These are phyloP conservation scores for Embiotoca jacksoni DNA, from an alignment of 2,113 vertebrate species.

Conservation along the genomic window DNA sequence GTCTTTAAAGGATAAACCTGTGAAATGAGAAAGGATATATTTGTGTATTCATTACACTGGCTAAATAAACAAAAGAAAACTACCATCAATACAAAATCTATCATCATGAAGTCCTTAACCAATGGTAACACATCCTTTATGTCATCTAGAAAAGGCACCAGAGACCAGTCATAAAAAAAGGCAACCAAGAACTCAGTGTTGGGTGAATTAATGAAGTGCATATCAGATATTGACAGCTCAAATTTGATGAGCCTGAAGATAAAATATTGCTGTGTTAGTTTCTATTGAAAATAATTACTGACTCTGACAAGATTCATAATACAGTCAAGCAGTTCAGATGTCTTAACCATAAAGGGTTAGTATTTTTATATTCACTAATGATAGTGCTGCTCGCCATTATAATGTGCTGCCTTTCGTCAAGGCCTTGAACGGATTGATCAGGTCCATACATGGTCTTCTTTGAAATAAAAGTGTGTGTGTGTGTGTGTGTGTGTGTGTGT, in stretches of 20 bases:
- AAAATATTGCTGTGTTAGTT: not conserved
- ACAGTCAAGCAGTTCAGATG: not conserved
- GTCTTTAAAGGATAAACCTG: no score
- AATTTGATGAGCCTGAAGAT: not conserved
- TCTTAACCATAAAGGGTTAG: not conserved
- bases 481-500: conserved; percentile 2
- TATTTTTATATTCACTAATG: conserved; percentile 7
- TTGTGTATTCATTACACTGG: no score
- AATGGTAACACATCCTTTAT: no score
- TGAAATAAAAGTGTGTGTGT: conserved; percentile 9
- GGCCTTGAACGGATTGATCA: conserved; percentile 25
- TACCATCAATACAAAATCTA: no score
- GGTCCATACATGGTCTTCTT: conserved; percentile 58
- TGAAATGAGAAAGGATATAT: no score
- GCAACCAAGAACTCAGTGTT: no score
- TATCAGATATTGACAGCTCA: no score
- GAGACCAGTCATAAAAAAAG: no score
- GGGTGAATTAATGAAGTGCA: no score
- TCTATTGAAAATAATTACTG: not conserved
- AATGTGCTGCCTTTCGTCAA: conserved; percentile 17
- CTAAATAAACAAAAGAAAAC: no score
- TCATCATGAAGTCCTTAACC: no score
- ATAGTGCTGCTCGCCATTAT: conserved; percentile 1
- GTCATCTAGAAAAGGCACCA: no score
- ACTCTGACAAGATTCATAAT: not conserved